Evolutionary conservation across 2,113 vertebrate species (phyloP).

Genomic region (Rhinogobius similis): DNA sequence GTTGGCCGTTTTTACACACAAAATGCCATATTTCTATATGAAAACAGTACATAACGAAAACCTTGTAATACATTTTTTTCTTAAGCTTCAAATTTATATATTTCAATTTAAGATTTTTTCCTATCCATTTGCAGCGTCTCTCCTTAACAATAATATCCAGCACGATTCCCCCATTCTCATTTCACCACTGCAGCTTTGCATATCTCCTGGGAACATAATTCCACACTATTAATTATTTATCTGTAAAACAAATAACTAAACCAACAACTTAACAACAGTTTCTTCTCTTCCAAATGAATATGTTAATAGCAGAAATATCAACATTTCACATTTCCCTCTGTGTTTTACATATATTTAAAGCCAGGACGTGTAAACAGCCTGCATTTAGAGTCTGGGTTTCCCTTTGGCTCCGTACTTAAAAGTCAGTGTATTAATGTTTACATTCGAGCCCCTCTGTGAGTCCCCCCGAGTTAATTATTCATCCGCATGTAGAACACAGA

Average conservation of each 20-base stretch:
- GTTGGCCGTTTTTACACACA: no score
- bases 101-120: no score
- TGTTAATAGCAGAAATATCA: neutral
- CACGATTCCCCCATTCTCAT: neutral
- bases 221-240: neutral
- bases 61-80: no score
- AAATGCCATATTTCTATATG: no score
- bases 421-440: conserved; percentile 36
- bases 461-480: conserved; percentile 49
- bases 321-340: no score
- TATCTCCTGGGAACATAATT: neutral
- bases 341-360: conserved; percentile 61
- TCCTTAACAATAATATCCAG: no score
- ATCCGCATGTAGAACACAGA: conserved; percentile 28
- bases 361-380: conserved; percentile 21
- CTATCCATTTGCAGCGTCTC: no score
- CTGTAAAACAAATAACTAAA: neutral
- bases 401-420: conserved; percentile 41
- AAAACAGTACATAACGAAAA: no score
- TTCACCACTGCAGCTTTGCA: neutral
- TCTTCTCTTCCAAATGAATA: neutral
- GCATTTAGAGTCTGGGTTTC: conserved; percentile 28
- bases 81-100: no score
- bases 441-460: conserved; percentile 33
- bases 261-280: neutral